Conservation (phyloP, 2,888 invertebrate species). For the Melipona beecheii region DNA sequence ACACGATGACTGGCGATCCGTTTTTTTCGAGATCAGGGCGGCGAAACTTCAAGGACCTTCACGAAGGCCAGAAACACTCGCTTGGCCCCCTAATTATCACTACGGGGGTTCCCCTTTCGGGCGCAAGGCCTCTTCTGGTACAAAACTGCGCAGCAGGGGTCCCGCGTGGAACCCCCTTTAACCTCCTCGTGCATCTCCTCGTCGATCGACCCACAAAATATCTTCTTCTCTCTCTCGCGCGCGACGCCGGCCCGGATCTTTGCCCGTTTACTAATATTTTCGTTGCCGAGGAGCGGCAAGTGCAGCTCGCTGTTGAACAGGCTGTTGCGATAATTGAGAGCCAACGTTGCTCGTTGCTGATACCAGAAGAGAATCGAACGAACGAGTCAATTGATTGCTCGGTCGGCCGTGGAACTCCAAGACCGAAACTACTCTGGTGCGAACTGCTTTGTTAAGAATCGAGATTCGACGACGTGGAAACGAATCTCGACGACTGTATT, state of each 20-base stretch:
- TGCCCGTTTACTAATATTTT: constrained; percentile 71
- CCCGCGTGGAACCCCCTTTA: constrained; percentile 74
- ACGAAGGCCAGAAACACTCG: constrained; percentile 83
- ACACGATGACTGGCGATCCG: constrained; percentile 79
- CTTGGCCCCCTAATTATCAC: constrained; percentile 83
- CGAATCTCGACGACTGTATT: too few relatives aligned
- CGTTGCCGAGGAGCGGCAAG: constrained; percentile 51
- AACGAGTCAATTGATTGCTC: constrained; percentile 49
- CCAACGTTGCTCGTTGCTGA: constrained; percentile 27
- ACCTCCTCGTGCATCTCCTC: constrained; percentile 60
- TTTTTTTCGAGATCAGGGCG: constrained; percentile 76
- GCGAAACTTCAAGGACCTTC: constrained; percentile 83
- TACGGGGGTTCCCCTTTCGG: constrained; percentile 83
- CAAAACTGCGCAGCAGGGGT: constrained; percentile 83
- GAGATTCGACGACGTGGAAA: not conserved
- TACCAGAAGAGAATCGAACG: constrained; percentile 36
- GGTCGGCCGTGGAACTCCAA: constrained; percentile 25
- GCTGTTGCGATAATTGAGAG: constrained; percentile 59
- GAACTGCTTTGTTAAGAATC: constrained; percentile 38
- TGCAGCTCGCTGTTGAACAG: constrained; percentile 40
- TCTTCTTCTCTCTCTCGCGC: constrained; percentile 32
- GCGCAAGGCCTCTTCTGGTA: constrained; percentile 79
- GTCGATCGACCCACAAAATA: constrained; percentile 48
- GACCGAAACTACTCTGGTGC: constrained; percentile 32
- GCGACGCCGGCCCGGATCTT: constrained; percentile 43